Evolutionary conservation across 2,888 invertebrate species (phyloP).

Genomic region (Acanthosepion esculentum): DNA sequence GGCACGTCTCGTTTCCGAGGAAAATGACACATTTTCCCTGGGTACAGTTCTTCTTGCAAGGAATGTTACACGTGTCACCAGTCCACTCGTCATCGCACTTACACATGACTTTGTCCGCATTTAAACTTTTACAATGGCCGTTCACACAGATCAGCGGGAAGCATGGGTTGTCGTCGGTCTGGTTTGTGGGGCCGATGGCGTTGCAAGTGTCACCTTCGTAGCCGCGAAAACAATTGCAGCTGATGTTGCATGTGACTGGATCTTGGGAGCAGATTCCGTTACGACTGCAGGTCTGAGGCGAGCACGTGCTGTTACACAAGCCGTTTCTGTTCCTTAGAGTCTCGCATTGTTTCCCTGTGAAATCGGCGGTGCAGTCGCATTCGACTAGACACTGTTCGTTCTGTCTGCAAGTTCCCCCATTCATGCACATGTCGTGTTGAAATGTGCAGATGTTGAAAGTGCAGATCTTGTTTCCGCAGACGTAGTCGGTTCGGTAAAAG

Average conservation of each 20-base stretch:
- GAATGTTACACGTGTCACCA: neutral
- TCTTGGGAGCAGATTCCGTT: neutral
- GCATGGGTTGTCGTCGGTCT: neutral
- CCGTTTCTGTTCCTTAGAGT: neutral
- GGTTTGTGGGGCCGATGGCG: neutral
- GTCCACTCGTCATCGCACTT: neutral
- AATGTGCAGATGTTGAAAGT: neutral
- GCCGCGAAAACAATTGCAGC: neutral
- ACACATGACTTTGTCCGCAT: neutral
- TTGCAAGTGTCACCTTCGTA: neutral
- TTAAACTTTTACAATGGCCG: neutral
- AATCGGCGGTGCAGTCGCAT: neutral
- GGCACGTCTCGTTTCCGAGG: neutral
- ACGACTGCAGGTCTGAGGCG: neutral
- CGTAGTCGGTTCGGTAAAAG: neutral
- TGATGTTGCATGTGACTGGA: neutral
- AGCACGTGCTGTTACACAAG: neutral
- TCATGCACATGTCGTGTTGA: neutral
- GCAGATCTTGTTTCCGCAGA: neutral
- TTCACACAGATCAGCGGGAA: neutral
- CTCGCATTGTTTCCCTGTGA: neutral
- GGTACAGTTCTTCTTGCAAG: neutral
- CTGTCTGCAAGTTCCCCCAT: neutral
- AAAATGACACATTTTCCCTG: neutral
- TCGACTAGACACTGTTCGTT: neutral